Evolutionary conservation across 1,140 invertebrate species (phyloP), one percentile per base, ranked within the genome.

Genomic region (Manduca sexta): DNA sequence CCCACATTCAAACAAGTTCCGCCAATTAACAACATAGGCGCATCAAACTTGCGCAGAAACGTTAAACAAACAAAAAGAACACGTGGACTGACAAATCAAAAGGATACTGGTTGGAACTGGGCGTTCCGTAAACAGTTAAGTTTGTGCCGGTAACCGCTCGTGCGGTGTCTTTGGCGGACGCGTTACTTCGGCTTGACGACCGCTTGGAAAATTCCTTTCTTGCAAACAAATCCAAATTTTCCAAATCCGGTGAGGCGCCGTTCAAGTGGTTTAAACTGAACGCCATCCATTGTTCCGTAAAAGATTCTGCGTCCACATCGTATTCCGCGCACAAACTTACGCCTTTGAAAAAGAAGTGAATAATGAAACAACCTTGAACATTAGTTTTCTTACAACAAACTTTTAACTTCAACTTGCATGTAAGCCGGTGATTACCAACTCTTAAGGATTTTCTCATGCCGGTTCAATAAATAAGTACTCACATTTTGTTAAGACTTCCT

Each of bases 201-300:
- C 76, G 77, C 56, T 89, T 87, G 61, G 86, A 86, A 64, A 91
- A 87, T 76, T 90, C 88, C 80, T 89, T 91, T 55, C 90, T 87
- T 57, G 89, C 90, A 60, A 92, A 86, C 60, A 87, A 74, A 44
- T 86, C 78, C 21, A 92, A 78, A 60, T 87, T 81, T 15, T 88
- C 86, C 13, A 87, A 44, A 39, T 86, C 88, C 13, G 90, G 90
- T 17, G 88, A 74, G 0, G 87, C 87, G 12, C 89, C 88, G 47
- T 88, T 84, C 45, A 90, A 76, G 67, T 90, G 67, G 10, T 90
- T 90, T 46, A 90, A 73, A 57, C 89, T 89, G 56, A 88, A 92
- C 10, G 91, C 90, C 83, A 90, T 88, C 91, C 91, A 92, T 81
- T 88, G 86, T 64, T 91, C 90, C 45, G 89, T 89, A 57, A 91